A percentile compares a stretch with the other conserved stretches of the same genome.
These are phyloP conservation scores for Cerastis leucographa DNA, from an alignment of 2,888 invertebrate genomes.

Conservation along the genomic window DNA sequence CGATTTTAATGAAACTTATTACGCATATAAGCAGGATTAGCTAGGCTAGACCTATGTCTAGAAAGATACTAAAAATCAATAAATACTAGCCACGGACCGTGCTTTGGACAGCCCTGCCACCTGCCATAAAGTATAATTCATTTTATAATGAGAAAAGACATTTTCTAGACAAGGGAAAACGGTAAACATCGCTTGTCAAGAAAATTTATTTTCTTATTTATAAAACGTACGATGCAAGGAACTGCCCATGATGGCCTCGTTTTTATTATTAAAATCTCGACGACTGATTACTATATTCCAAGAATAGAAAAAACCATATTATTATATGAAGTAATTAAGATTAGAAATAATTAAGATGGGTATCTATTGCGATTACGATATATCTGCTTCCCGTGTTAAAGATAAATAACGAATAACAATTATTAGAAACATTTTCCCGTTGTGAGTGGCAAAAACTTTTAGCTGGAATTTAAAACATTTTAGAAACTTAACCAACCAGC, in stretches of 20 bases:
- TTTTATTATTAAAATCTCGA: not conserved
- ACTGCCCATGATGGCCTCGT: not conserved
- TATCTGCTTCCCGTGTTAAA: not conserved
- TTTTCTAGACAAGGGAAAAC: too few species aligned
- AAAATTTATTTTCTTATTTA: too few species aligned
- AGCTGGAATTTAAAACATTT: not conserved
- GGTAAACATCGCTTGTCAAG: too few species aligned
- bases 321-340: constrained; percentile 21
- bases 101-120: not conserved
- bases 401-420: not conserved
- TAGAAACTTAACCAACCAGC: not conserved
- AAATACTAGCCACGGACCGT: not conserved
- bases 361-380: constrained; percentile 26
- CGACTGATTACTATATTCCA: not conserved
- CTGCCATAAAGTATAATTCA: not conserved
- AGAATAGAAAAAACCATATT: too few species aligned
- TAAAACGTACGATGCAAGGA: not conserved
- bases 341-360: not conserved
- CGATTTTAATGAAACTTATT: too few species aligned
- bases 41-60: too few species aligned
- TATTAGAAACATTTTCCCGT: not conserved
- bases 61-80: too few species aligned
- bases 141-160: not conserved
- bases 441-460: not conserved
- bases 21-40: too few species aligned